Percentiles rank a stretch among this genome's conserved stretches.
phyloP scores from a whole-genome alignment of 2,113 vertebrate species.

The Turnix velox region DNA sequence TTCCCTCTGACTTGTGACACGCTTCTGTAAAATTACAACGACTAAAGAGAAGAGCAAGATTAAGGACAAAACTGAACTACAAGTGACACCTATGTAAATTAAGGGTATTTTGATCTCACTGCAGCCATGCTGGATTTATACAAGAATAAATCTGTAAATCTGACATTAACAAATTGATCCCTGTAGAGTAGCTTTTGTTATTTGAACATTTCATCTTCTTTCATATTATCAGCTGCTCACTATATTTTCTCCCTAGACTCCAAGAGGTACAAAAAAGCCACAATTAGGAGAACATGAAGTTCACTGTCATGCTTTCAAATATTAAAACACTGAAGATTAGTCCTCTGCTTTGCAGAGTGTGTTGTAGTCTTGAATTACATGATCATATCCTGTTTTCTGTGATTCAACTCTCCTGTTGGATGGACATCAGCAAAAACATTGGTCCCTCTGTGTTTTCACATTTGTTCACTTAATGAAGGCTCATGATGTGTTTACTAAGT shows the following conservation, averaged over 20 bases:
- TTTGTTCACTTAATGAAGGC: not conserved
- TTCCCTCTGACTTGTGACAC: conserved; percentile 19
- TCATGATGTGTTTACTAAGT: not conserved
- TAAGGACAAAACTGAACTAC: conserved; percentile 1
- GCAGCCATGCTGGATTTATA: conserved; percentile 11
- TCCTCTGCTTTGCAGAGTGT: not conserved
- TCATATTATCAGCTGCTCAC: not conserved
- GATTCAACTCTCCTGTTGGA: not conserved
- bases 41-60: conserved; percentile 5
- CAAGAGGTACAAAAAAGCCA: not conserved
- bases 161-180: conserved; percentile 40
- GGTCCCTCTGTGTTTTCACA: not conserved
- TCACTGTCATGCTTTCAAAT: not conserved
- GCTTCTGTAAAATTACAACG: not conserved
- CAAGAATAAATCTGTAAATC: not conserved
- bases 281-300: not conserved
- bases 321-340: not conserved
- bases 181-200: conserved; percentile 18
- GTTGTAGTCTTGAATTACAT: not conserved
- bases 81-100: conserved; percentile 40
- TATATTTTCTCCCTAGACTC: not conserved
- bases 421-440: not conserved
- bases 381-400: not conserved
- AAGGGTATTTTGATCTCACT: conserved; percentile 25
- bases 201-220: conserved; percentile 1